Evolutionary conservation across 2,888 invertebrate species (phyloP).

Genomic region (Trissonchulus latispiculum): DNA sequence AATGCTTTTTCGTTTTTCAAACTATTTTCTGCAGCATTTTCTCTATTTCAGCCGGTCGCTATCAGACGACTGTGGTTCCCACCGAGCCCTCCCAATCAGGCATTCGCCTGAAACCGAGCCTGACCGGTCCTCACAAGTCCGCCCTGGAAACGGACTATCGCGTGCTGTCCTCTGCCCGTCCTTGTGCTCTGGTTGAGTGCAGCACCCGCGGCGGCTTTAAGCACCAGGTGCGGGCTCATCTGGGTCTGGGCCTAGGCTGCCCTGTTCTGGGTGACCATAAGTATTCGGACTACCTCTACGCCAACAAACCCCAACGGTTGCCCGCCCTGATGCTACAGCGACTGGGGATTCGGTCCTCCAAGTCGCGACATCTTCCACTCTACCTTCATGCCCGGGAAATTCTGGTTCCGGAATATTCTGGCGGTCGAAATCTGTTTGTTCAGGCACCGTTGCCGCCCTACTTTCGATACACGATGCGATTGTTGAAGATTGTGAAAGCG

Average conservation of each 20-base stretch:
- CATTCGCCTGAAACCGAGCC: too few species aligned
- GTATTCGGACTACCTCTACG: conserved; percentile 20
- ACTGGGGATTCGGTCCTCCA: conserved; percentile 16
- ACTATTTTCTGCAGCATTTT: too few species aligned
- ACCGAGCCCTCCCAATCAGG: too few species aligned
- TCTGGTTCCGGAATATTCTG: background rate
- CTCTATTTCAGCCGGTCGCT: too few species aligned
- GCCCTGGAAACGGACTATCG: conserved; percentile 16
- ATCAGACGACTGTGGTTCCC: too few species aligned
- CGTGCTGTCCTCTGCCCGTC: background rate
- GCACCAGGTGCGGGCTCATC: conserved; percentile 20
- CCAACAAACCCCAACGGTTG: conserved; percentile 13
- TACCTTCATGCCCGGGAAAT: conserved; percentile 20
- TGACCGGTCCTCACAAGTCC: too few species aligned
- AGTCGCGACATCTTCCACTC: conserved; percentile 15
- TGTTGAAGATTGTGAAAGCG: background rate
- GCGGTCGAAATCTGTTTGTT: conserved; percentile 6
- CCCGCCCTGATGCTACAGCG: background rate
- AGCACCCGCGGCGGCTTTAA: conserved; percentile 13
- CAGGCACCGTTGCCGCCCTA: conserved; percentile 1
- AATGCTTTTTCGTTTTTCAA: too few species aligned
- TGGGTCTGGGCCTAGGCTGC: conserved; percentile 11
- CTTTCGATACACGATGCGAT: conserved; percentile 3
- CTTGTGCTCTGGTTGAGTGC: conserved; percentile 14
- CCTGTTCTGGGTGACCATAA: conserved; percentile 22